Conservation (phyloP, 2,888 invertebrate species). For the Seira musarum region DNA sequence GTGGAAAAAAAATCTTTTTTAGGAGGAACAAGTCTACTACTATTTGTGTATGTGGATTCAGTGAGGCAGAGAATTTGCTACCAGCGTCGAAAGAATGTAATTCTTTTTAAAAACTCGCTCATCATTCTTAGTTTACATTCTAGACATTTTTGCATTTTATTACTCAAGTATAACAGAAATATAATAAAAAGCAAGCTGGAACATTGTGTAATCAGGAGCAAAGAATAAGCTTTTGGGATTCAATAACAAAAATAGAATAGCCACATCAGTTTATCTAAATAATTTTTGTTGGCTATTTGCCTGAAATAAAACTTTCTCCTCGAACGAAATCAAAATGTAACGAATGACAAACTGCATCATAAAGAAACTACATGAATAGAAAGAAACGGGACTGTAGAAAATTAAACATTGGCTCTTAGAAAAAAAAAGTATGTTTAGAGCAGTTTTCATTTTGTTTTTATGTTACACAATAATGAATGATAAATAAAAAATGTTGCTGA, state of each 20-base stretch:
- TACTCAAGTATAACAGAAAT: no score
- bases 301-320: slow-evolving; percentile 51
- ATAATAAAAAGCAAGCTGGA: no score
- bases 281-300: slow-evolving; percentile 54
- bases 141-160: no score
- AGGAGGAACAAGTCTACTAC: no score
- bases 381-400: not conserved
- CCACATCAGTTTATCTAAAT: slow-evolving; percentile 33
- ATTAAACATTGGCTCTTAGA: not conserved
- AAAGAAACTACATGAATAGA: not conserved
- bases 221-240: not conserved
- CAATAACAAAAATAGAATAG: slow-evolving; percentile 3
- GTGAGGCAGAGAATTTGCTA: no score
- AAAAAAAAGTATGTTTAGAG: not conserved
- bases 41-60: no score
- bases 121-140: no score
- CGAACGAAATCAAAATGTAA: not conserved
- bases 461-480: slow-evolving; percentile 8
- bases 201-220: no score
- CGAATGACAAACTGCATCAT: slow-evolving; percentile 37
- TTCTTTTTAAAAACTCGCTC: no score
- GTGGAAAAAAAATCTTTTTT: no score
- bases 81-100: no score
- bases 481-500: slow-evolving; percentile 14
- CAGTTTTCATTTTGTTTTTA: not conserved